Conservation (phyloP, 2,888 invertebrate species). For the Agrochola lota region DNA sequence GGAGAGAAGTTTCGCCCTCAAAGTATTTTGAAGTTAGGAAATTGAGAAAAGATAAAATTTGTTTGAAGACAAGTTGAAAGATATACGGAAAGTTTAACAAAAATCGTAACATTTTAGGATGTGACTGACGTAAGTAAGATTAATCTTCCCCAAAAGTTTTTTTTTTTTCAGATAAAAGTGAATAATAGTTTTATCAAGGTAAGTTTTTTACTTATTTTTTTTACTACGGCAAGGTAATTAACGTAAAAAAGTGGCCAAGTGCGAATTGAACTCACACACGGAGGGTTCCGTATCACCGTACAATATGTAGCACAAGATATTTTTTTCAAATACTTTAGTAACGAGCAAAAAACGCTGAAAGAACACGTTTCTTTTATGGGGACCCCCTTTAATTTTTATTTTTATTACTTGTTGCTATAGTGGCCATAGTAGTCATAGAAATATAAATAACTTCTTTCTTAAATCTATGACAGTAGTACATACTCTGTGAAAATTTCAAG, state of each 20-base stretch:
- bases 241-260: not conserved
- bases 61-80: not conserved
- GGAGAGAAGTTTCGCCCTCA: slow-evolving; percentile 21
- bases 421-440: too few relatives aligned
- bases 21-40: slow-evolving; percentile 20
- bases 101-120: not conserved
- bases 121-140: not conserved
- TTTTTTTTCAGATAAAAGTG: not conserved
- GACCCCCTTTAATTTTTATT: too few relatives aligned
- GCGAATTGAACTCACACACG: too few relatives aligned
- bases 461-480: too few relatives aligned
- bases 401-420: too few relatives aligned
- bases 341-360: too few relatives aligned
- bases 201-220: not conserved
- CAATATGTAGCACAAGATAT: too few relatives aligned
- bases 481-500: too few relatives aligned
- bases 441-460: too few relatives aligned
- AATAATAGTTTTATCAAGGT: not conserved
- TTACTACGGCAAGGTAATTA: not conserved
- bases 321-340: too few relatives aligned
- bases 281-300: too few relatives aligned
- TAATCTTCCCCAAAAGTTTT: not conserved
- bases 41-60: slow-evolving; percentile 8
- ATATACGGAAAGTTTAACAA: not conserved
- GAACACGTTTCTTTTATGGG: too few relatives aligned